Base-by-base conservation (phyloP, 2,113 vertebrate genomes). In the Carassius gibelio region DNA sequence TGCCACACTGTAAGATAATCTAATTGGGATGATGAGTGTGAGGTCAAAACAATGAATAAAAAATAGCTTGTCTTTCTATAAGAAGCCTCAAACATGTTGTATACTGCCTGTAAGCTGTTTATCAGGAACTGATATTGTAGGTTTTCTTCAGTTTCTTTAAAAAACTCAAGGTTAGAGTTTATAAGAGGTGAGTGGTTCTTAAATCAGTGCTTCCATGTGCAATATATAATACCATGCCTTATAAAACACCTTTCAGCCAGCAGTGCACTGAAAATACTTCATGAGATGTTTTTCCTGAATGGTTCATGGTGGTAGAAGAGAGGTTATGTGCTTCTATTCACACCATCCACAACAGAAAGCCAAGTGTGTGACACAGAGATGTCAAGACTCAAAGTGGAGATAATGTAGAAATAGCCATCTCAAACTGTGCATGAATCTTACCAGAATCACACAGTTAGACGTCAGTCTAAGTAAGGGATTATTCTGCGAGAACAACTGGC, bases 21-120 rank as follows among this genome's bases (percentile, higher is more conserved):
- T 82, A 57, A 82, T 82, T 72, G 81, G 30, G 48, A 82, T 82
- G 81, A 82, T 82, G 81, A 82, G 81, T 82, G 81, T 57, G 81
- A 55, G 81, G 81, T 82, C 81, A 82, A 82, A 82, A 42, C 81
- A 3, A 42, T 82, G 81, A 82, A 72, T 82, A 68, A 82, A 82
- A 82, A 82, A 57, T 72, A 4, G 23, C 66, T 59, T 45, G 64
- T 38, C 66, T 69, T 50, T 26, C 81, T 72, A 55, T 57, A 69
- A 57, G 64, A 34, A 72, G 48, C 48, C 52, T 55, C 45, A 72
- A 50, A 72, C 45, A 66, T 72, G 48, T 72, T 9, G 4, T 17
- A 82, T 48, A 72, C 81, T 23, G 48, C 81, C 21, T 11, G 30
- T 72, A 82, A 34, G 19, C 26, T 38, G 48, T 34, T 64, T 71